phyloP scores from a whole-genome alignment of 2,797 vertebrate genomes.

The Sparidentex hasta region DNA sequence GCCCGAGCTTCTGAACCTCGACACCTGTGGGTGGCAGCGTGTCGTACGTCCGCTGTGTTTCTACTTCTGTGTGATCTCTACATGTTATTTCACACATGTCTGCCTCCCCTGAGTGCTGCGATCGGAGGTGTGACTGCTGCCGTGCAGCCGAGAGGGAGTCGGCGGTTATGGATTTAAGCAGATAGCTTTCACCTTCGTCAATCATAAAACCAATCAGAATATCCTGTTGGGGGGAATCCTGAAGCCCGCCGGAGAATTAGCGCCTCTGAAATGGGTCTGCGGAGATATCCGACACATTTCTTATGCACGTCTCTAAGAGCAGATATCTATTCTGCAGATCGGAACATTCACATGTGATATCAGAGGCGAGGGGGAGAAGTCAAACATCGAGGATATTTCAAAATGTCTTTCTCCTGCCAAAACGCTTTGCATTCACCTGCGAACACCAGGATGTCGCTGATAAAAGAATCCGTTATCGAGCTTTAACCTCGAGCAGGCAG shows the following conservation, averaged over 20 bases:
- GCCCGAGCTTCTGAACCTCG: slow-evolving; percentile 8
- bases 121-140: slow-evolving; percentile 17
- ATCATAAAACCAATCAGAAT: slow-evolving; percentile 48
- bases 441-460: too few species aligned
- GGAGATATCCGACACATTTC: slow-evolving; percentile 31
- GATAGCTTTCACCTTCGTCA: slow-evolving; percentile 41
- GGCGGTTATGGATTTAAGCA: slow-evolving; percentile 13
- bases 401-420: background rate
- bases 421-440: slow-evolving; percentile 3
- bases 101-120: slow-evolving; percentile 28
- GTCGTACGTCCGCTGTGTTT: slow-evolving; percentile 10
- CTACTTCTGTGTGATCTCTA: slow-evolving; percentile 22
- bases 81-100: slow-evolving; percentile 44
- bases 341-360: slow-evolving; percentile 11
- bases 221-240: slow-evolving; percentile 21
- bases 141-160: background rate
- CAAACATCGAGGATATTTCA: background rate
- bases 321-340: slow-evolving; percentile 31
- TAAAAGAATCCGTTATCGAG: too few species aligned
- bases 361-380: background rate
- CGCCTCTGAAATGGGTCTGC: slow-evolving; percentile 32
- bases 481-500: too few species aligned
- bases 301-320: slow-evolving; percentile 26
- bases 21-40: background rate
- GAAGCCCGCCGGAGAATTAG: slow-evolving; percentile 19